Evolutionary conservation across 2,113 vertebrate genomes (phyloP).

Genomic region (Ivindomyrus marchei): DNA sequence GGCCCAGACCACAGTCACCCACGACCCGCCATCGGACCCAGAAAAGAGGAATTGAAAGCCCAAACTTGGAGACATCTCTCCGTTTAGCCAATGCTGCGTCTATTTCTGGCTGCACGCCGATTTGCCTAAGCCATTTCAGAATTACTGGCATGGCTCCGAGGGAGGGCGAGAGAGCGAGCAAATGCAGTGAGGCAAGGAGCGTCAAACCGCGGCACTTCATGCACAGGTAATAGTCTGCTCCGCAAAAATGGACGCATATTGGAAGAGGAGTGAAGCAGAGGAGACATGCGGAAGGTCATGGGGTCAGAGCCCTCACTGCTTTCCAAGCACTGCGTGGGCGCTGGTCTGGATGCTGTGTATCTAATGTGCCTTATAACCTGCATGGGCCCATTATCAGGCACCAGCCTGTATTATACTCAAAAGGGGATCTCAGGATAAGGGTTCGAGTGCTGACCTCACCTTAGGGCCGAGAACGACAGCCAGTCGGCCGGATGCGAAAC

Average conservation of each 20-base stretch:
- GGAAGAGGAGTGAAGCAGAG: neutral
- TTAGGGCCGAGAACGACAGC: neutral
- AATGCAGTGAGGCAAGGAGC: neutral
- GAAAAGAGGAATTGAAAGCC: neutral
- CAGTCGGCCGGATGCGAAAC: conserved; percentile 41
- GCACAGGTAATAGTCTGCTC: neutral
- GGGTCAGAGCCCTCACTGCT: neutral
- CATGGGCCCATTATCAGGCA: neutral
- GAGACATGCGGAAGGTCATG: neutral
- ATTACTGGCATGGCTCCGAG: neutral
- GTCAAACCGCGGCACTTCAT: neutral
- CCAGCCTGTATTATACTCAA: neutral
- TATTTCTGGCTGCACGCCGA: neutral
- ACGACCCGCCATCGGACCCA: neutral
- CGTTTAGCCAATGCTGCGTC: neutral
- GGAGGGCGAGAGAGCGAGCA: neutral
- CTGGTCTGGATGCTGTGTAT: neutral
- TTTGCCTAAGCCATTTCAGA: neutral
- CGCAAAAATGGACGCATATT: neutral
- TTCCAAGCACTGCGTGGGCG: neutral
- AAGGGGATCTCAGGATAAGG: neutral
- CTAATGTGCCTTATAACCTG: neutral
- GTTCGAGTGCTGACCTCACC: neutral
- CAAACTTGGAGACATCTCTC: neutral
- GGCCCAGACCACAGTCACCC: neutral